phyloP scores from a whole-genome alignment of 2,113 vertebrate genomes.

The Anguilla japonica region DNA sequence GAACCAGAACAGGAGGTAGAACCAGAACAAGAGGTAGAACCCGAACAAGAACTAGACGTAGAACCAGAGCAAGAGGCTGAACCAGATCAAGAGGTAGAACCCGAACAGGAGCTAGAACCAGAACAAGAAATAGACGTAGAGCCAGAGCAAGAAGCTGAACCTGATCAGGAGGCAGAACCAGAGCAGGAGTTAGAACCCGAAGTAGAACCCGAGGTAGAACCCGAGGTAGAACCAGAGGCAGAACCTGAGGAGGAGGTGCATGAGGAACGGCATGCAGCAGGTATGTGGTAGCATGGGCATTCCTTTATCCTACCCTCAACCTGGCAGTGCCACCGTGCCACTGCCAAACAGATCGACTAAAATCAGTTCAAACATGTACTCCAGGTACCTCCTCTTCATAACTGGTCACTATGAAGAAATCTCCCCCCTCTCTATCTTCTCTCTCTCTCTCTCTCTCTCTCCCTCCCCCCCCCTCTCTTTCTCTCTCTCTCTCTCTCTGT shows the following conservation, averaged over 20 bases:
- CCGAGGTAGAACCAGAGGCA: slow-evolving; percentile 33
- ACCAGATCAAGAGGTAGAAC: slow-evolving; percentile 45
- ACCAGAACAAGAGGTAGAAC: slow-evolving; percentile 45
- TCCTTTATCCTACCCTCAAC: slow-evolving; percentile 51
- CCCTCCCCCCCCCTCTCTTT: too few relatives aligned
- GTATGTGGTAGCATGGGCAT: slow-evolving; percentile 72
- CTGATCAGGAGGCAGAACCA: slow-evolving; percentile 39
- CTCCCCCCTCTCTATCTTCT: background rate
- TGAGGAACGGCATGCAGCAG: slow-evolving; percentile 76
- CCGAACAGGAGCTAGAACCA: slow-evolving; percentile 34
- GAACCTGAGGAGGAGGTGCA: slow-evolving; percentile 39
- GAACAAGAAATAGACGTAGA: slow-evolving; percentile 40
- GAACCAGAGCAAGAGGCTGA: slow-evolving; percentile 59
- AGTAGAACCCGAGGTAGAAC: slow-evolving; percentile 33
- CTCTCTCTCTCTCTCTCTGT: too few relatives aligned
- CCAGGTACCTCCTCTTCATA: slow-evolving; percentile 56
- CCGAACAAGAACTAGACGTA: slow-evolving; percentile 45
- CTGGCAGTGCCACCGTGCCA: background rate
- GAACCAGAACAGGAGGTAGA: slow-evolving; percentile 45
- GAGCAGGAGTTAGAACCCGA: slow-evolving; percentile 34
- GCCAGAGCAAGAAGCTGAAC: slow-evolving; percentile 64
- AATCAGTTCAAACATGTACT: slow-evolving; percentile 26
- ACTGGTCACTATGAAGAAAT: slow-evolving; percentile 39
- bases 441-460: background rate
- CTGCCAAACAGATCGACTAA: background rate